A percentile compares a stretch with the other conserved stretches of the same genome.
These are phyloP conservation scores for Trachythela sp. DNA, from an alignment of 64 coral and sea anemone genomes.

Conservation along the genomic window DNA sequence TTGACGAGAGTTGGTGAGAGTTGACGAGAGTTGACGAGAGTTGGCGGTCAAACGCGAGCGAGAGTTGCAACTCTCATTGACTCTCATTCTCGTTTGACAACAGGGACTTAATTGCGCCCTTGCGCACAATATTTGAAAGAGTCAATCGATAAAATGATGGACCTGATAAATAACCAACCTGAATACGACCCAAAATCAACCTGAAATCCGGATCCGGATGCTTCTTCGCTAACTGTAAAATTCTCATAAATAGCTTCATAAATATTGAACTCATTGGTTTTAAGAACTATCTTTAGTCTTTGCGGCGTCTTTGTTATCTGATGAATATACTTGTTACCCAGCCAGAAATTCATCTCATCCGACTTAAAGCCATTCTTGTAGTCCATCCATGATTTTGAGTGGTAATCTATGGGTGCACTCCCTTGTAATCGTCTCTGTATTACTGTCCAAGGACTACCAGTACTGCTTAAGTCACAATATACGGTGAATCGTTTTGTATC, in stretches of 20 bases:
- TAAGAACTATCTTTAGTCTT: not conserved
- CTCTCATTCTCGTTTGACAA: too few species aligned
- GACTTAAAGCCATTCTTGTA: not conserved
- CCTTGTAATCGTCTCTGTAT: not conserved
- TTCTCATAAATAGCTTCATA: not conserved
- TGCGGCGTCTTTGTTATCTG: not conserved
- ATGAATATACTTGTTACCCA: not conserved
- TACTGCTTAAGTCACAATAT: not conserved
- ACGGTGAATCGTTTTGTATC: not conserved
- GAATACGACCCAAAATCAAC: not conserved
- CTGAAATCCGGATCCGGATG: not conserved
- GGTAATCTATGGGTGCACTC: not conserved
- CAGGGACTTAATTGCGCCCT: too few species aligned
- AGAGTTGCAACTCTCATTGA: too few species aligned
- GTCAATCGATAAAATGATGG: too few species aligned
- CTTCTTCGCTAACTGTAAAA: not conserved
- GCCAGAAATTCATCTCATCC: not conserved
- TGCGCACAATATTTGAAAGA: too few species aligned
- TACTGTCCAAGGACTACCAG: not conserved
- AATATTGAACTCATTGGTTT: not conserved
- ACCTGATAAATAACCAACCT: not conserved
- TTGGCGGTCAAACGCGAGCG: too few species aligned
- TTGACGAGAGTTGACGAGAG: too few species aligned
- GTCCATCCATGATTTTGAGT: not conserved
- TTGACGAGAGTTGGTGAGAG: too few species aligned